phyloP scores from a whole-genome alignment of 2,888 invertebrate genomes.

The Ichneumoninae sp. region DNA sequence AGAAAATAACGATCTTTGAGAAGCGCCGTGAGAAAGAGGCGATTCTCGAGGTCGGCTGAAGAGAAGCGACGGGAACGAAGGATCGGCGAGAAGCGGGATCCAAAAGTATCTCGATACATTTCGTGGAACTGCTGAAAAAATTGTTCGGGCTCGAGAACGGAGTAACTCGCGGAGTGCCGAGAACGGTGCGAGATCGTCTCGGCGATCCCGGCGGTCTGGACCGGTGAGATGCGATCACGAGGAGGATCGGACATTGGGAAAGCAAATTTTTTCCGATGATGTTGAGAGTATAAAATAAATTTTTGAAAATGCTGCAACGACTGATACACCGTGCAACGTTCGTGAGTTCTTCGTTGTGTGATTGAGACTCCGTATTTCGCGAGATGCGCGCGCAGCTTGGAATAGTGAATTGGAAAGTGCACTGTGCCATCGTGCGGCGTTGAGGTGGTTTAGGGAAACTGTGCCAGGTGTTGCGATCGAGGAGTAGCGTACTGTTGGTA shows the following conservation, averaged over 20 bases:
- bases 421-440: constrained; percentile 51
- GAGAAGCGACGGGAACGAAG: constrained; percentile 3
- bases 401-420: constrained; percentile 73
- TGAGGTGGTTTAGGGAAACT: constrained; percentile 32
- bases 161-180: constrained; percentile 19
- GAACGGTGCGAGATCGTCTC: constrained; percentile 45
- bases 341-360: not conserved
- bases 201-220: constrained; percentile 24
- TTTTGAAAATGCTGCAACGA: not conserved
- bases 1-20: constrained; percentile 44
- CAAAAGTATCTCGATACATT: constrained; percentile 2
- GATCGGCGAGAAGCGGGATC: constrained; percentile 40
- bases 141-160: constrained; percentile 34
- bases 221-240: not conserved
- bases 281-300: not conserved
- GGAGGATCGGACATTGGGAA: not conserved
- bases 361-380: constrained; percentile 2
- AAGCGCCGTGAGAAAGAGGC: constrained; percentile 26
- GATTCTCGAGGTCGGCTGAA: constrained; percentile 15
- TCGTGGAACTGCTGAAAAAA: constrained; percentile 28
- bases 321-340: not conserved
- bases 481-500: not conserved
- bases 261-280: not conserved
- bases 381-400: constrained; percentile 15
- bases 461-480: constrained; percentile 49